A percentile compares a stretch with the other conserved stretches of the same genome.
Evolutionary conservation across 2,113 vertebrate genomes (phyloP).

Genomic region (Oryzias curvinotus): DNA sequence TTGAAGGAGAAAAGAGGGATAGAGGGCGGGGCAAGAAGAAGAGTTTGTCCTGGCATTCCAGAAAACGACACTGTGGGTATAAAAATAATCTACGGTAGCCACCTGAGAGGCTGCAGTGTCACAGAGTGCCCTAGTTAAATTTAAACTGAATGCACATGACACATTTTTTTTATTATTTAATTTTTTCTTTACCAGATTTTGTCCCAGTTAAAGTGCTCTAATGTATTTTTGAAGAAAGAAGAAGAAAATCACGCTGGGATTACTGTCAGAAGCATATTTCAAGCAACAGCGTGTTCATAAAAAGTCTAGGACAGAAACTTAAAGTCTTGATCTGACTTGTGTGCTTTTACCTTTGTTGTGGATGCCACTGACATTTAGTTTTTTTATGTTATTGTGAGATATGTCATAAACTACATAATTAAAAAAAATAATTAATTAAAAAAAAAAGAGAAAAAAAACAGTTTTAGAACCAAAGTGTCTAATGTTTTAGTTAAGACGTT

Average conservation of each 20-base stretch:
- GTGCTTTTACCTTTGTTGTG: slow-evolving; percentile 42
- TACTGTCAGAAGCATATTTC: slow-evolving; percentile 23
- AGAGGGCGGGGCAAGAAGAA: slow-evolving; percentile 56
- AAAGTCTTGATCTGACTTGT: slow-evolving; percentile 18
- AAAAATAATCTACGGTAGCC: slow-evolving; percentile 79
- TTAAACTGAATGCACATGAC: slow-evolving; percentile 62
- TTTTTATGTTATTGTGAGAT: slow-evolving; percentile 21
- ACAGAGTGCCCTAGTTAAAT: slow-evolving; percentile 79
- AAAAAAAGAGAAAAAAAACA: too few relatives aligned
- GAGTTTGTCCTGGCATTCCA: slow-evolving; percentile 74
- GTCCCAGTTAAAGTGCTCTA: slow-evolving; percentile 62
- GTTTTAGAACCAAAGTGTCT: slow-evolving; percentile 36
- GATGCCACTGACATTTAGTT: slow-evolving; percentile 26
- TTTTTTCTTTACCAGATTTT: slow-evolving; percentile 41
- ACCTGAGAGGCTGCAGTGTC: slow-evolving; percentile 80
- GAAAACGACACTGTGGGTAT: slow-evolving; percentile 67
- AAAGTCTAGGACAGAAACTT: slow-evolving; percentile 18
- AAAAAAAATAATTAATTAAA: slow-evolving; percentile 35
- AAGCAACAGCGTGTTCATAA: slow-evolving; percentile 12
- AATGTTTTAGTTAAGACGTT: slow-evolving; percentile 33
- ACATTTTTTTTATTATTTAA: slow-evolving; percentile 14
- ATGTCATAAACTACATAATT: slow-evolving; percentile 45
- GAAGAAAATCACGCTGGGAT: slow-evolving; percentile 1
- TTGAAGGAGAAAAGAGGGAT: slow-evolving; percentile 50
- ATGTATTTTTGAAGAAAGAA: slow-evolving; percentile 48